phyloP scores from a whole-genome alignment of 92 coral and sea anemone genomes.

The Epizoanthus stellaris region DNA sequence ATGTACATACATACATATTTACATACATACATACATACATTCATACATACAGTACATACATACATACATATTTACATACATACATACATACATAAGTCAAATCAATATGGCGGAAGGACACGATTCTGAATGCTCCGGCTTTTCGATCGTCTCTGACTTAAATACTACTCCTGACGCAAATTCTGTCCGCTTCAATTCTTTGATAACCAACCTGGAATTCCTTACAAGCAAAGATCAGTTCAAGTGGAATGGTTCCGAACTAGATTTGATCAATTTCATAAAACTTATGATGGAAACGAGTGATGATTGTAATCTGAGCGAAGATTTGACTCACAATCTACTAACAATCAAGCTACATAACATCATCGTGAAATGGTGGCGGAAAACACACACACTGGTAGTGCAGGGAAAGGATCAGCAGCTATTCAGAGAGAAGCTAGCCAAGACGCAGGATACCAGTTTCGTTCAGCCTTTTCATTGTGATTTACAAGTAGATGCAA shows the following conservation, averaged over 20 bases:
- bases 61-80: too few relatives aligned
- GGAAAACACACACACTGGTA: background rate
- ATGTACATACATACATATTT: too few relatives aligned
- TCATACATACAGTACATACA: too few relatives aligned
- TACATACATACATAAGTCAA: too few relatives aligned
- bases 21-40: too few relatives aligned
- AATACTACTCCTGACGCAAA: background rate
- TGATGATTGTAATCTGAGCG: background rate
- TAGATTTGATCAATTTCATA: background rate
- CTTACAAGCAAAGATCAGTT: constrained; percentile 3
- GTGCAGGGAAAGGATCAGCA: constrained; percentile 6
- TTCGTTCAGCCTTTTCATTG: too few relatives aligned
- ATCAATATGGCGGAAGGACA: background rate
- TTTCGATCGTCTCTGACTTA: background rate
- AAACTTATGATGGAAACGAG: background rate
- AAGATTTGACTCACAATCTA: background rate
- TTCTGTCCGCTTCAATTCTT: background rate
- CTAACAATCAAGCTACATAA: background rate
- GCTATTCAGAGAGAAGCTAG: background rate
- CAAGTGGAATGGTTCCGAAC: background rate
- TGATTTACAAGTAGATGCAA: too few relatives aligned
- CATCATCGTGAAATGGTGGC: background rate
- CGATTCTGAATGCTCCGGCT: background rate
- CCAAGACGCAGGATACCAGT: too few relatives aligned
- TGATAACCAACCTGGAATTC: background rate